These are phyloP conservation scores for Drosophila multiciliata DNA, from an alignment of 2,888 invertebrate species.

Conservation along the genomic window DNA sequence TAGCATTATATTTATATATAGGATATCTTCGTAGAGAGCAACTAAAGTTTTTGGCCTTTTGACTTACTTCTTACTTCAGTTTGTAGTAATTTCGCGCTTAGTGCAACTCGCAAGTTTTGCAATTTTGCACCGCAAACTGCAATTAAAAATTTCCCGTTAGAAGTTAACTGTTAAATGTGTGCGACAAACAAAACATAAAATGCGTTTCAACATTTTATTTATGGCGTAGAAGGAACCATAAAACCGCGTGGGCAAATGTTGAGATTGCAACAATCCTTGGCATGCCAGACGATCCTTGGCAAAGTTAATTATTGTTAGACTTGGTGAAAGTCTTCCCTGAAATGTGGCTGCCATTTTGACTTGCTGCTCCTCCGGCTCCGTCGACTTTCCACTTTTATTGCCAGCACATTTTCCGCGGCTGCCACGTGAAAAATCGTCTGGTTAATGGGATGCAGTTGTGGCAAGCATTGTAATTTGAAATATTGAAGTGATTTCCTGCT, in stretches of 20 bases:
- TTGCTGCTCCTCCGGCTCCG: not conserved
- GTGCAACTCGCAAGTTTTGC: slow-evolving; percentile 50
- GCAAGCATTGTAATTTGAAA: slow-evolving; percentile 53
- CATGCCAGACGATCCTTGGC: slow-evolving; percentile 40
- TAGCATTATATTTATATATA: slow-evolving; percentile 4
- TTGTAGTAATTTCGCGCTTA: slow-evolving; percentile 52
- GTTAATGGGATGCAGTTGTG: slow-evolving; percentile 5
- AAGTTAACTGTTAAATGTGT: slow-evolving; percentile 50
- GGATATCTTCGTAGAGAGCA: slow-evolving; percentile 9
- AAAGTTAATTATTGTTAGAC: slow-evolving; percentile 76
- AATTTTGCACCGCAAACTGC: slow-evolving; percentile 60
- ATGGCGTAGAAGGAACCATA: slow-evolving; percentile 38
- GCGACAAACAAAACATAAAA: slow-evolving; percentile 51
- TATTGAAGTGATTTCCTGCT: slow-evolving; percentile 64
- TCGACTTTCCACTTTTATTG: slow-evolving; percentile 4
- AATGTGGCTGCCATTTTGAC: slow-evolving; percentile 24
- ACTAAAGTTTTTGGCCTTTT: not conserved
- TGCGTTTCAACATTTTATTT: slow-evolving; percentile 57
- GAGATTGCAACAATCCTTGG: slow-evolving; percentile 40
- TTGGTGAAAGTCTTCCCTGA: slow-evolving; percentile 39
- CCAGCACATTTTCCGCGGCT: slow-evolving; percentile 5
- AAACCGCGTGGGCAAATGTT: slow-evolving; percentile 50
- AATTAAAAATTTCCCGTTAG: slow-evolving; percentile 44
- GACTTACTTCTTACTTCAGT: slow-evolving; percentile 35
- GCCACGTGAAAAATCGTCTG: slow-evolving; percentile 43